Conservation (phyloP, 2,888 invertebrate genomes). For the Caenorhabditis angaria region DNA sequence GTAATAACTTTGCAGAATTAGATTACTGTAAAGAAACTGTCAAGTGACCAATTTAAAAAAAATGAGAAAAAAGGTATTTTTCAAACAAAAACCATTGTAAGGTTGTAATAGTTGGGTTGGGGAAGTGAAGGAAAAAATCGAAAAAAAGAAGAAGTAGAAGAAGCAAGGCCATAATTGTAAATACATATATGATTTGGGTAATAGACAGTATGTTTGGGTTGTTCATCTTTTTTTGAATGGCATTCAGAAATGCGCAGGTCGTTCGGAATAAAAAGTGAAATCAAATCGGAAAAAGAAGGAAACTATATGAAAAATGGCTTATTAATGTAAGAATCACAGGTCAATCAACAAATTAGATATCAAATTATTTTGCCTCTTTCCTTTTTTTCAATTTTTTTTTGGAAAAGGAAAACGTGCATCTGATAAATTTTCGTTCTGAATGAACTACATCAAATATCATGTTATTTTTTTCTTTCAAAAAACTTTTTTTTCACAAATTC, state of each 20-base stretch:
- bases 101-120: conserved; percentile 1
- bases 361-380: too few species aligned
- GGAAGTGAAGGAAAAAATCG: background rate
- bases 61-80: background rate
- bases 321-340: too few species aligned
- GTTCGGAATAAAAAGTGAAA: background rate
- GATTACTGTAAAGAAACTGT: background rate
- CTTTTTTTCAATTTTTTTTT: too few species aligned
- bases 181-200: too few species aligned
- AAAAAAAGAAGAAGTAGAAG: background rate
- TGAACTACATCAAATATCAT: too few species aligned
- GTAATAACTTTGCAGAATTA: background rate
- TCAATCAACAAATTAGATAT: too few species aligned
- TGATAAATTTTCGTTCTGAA: too few species aligned
- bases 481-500: too few species aligned
- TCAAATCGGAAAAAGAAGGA: background rate
- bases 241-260: background rate
- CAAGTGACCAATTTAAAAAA: background rate
- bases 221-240: background rate
- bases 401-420: too few species aligned
- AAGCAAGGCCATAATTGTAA: conserved; percentile 4
- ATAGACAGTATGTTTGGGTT: conserved; percentile 1
- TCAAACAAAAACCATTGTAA: background rate
- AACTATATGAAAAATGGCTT: too few species aligned
- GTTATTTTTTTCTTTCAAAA: too few species aligned